Conservation (phyloP, 2,797 vertebrate species). For the Poecilia picta region DNA sequence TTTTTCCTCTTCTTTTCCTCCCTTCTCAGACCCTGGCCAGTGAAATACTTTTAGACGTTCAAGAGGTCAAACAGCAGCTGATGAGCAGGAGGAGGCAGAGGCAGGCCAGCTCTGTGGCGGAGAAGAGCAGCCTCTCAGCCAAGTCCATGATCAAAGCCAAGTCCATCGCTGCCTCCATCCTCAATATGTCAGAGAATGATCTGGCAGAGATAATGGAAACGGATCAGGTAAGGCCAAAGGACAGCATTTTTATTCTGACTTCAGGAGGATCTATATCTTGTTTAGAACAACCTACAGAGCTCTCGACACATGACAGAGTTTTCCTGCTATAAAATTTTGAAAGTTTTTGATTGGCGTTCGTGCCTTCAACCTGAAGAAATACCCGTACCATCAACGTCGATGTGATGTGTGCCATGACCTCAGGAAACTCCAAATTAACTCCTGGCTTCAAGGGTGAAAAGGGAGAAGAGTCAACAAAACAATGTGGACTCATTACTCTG, state of each 20-base stretch:
- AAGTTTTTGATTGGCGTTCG: slow-evolving; percentile 47
- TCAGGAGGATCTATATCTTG: slow-evolving; percentile 46
- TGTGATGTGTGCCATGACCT: neutral
- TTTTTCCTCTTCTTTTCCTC: slow-evolving; percentile 48
- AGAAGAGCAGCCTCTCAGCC: slow-evolving; percentile 76
- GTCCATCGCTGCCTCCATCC: slow-evolving; percentile 90
- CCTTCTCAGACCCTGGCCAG: slow-evolving; percentile 83
- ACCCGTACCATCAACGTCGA: slow-evolving; percentile 40
- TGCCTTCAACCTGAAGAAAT: slow-evolving; percentile 27
- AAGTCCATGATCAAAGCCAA: slow-evolving; percentile 88
- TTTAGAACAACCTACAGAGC: slow-evolving; percentile 47
- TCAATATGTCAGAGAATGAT: slow-evolving; percentile 91
- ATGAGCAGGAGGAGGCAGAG: slow-evolving; percentile 83
- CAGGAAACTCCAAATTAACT: slow-evolving; percentile 29
- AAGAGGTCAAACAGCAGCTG: slow-evolving; percentile 82
- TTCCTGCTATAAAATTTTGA: slow-evolving; percentile 41
- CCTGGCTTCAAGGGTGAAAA: slow-evolving; percentile 14
- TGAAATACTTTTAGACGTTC: slow-evolving; percentile 85
- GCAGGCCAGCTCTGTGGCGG: slow-evolving; percentile 71
- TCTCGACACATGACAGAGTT: slow-evolving; percentile 53
- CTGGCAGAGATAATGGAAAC: slow-evolving; percentile 88
- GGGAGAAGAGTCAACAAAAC: slow-evolving; percentile 7
- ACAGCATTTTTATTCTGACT: slow-evolving; percentile 39
- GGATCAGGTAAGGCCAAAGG: slow-evolving; percentile 82
- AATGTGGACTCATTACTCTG: neutral